phyloP scores from a whole-genome alignment of 2,113 vertebrate genomes.

The Epinephelus lanceolatus region DNA sequence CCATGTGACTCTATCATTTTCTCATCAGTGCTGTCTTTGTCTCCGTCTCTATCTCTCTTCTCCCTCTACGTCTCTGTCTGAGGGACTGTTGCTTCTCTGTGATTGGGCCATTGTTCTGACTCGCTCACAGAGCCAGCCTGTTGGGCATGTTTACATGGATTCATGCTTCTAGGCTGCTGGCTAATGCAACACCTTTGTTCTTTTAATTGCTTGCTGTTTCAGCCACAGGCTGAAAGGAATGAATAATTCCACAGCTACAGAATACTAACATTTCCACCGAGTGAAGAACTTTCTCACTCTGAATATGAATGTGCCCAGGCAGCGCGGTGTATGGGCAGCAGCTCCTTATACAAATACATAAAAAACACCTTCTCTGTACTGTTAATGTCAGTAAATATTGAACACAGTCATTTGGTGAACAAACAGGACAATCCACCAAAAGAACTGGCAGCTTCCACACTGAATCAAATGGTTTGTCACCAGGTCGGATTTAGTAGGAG shows the following conservation, averaged over 20 bases:
- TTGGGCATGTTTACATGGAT: conserved; percentile 74
- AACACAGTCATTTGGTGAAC: background rate
- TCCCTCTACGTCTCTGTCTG: conserved; percentile 35
- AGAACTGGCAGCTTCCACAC: conserved; percentile 1
- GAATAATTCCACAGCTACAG: conserved; percentile 41
- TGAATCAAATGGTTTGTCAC: background rate
- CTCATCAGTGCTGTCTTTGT: conserved; percentile 75
- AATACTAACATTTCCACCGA: conserved; percentile 27
- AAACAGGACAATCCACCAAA: background rate
- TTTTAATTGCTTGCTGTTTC: conserved; percentile 75
- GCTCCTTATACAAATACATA: background rate
- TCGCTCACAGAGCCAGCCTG: conserved; percentile 47
- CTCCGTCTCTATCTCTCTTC: conserved; percentile 35
- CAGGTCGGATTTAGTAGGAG: background rate
- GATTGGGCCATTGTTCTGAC: conserved; percentile 76
- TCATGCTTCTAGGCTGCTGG: conserved; percentile 64
- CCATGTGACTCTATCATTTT: conserved; percentile 71
- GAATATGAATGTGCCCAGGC: conserved; percentile 23
- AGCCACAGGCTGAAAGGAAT: conserved; percentile 59
- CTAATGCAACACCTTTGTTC: conserved; percentile 77
- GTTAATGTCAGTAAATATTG: background rate
- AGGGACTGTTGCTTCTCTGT: conserved; percentile 62
- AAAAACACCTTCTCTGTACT: background rate
- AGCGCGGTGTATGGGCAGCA: background rate
- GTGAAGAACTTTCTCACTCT: conserved; percentile 29